These are phyloP conservation scores for Lasioglossum pauxillum DNA, from an alignment of 2,888 invertebrate genomes.

Conservation along the genomic window DNA sequence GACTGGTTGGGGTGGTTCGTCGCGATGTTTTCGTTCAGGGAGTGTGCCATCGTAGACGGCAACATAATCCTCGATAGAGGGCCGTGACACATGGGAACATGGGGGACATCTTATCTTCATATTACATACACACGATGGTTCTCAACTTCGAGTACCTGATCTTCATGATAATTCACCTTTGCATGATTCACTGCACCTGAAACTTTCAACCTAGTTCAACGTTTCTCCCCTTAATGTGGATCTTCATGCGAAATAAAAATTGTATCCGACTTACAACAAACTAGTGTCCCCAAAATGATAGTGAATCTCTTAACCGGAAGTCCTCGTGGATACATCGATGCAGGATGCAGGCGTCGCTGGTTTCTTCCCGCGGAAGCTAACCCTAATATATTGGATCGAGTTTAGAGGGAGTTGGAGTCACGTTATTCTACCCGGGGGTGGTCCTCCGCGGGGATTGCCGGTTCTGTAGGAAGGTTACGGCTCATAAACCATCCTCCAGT, in stretches of 20 bases:
- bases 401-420: slow-evolving; percentile 71
- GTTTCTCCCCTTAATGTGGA: neutral
- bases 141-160: slow-evolving; percentile 68
- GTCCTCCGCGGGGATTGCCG: slow-evolving; percentile 33
- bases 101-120: slow-evolving; percentile 83
- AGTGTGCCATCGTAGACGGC: slow-evolving; percentile 74
- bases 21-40: slow-evolving; percentile 76
- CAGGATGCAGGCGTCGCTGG: slow-evolving; percentile 58
- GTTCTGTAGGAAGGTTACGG: slow-evolving; percentile 76
- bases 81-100: slow-evolving; percentile 76
- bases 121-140: slow-evolving; percentile 77
- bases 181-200: neutral
- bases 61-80: slow-evolving; percentile 81
- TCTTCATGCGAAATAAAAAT: too few species aligned
- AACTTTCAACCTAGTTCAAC: neutral
- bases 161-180: neutral
- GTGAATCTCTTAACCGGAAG: neutral
- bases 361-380: slow-evolving; percentile 66
- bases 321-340: slow-evolving; percentile 7
- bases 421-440: slow-evolving; percentile 61
- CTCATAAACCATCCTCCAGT: slow-evolving; percentile 81
- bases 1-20: slow-evolving; percentile 59
- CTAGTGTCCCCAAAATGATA: too few species aligned
- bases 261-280: too few species aligned
- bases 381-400: slow-evolving; percentile 80